These are phyloP conservation scores for Vimba vimba DNA, from an alignment of 2,113 vertebrate genomes.

Conservation along the genomic window DNA sequence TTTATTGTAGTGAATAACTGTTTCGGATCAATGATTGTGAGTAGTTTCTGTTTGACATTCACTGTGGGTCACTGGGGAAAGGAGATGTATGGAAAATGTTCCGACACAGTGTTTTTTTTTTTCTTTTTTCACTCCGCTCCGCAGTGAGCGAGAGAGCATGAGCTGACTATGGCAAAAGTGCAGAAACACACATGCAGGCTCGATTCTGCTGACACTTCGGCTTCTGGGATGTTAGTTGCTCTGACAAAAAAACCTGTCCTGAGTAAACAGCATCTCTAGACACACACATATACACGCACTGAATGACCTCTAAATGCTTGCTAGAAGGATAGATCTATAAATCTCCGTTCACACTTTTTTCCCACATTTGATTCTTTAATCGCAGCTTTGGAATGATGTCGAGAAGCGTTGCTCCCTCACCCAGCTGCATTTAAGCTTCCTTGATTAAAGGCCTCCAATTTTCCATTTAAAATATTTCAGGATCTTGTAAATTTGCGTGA, in stretches of 20 bases:
- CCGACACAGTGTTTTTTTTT: conserved; percentile 12
- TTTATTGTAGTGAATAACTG: background rate
- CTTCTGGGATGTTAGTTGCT: conserved; percentile 31
- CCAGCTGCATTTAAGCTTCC: background rate
- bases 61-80: conserved; percentile 34
- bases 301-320: conserved; percentile 33
- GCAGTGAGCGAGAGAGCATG: conserved; percentile 54
- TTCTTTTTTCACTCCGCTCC: background rate
- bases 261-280: conserved; percentile 22
- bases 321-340: background rate
- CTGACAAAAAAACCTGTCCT: conserved; percentile 20
- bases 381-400: background rate
- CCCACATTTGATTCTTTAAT: background rate
- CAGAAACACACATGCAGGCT: conserved; percentile 31
- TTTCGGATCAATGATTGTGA: conserved; percentile 4
- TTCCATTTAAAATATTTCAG: conserved; percentile 24
- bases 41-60: conserved; percentile 19
- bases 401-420: background rate
- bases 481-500: conserved; percentile 17
- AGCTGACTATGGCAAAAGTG: conserved; percentile 58
- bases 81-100: conserved; percentile 15
- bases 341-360: background rate
- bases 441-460: conserved; percentile 25
- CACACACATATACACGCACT: background rate
- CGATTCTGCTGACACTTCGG: conserved; percentile 50